Conservation (phyloP, 1,140 invertebrate genomes). For the Euglossa dilemma region DNA sequence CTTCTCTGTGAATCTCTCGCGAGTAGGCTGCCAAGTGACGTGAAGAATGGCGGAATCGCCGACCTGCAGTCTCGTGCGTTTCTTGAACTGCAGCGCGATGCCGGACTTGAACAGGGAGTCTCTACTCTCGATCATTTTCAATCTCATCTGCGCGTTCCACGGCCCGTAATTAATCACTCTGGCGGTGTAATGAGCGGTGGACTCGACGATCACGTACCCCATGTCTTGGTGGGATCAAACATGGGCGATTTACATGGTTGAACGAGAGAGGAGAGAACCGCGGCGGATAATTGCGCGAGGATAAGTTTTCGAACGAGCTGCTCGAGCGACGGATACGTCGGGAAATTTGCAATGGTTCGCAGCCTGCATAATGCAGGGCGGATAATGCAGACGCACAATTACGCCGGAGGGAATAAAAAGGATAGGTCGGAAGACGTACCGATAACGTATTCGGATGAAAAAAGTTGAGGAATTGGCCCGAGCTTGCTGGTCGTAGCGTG, state of each 20-base stretch:
- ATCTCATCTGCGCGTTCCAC: conserved; percentile 61
- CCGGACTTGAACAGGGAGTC: conserved; percentile 54
- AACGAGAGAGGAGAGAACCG: no score
- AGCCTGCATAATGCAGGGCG: background rate
- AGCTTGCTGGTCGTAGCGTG: conserved; percentile 48
- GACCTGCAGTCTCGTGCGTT: conserved; percentile 57
- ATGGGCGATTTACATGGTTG: background rate
- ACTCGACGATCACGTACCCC: conserved; percentile 73
- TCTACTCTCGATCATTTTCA: conserved; percentile 59
- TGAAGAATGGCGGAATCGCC: conserved; percentile 67
- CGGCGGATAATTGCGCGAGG: no score
- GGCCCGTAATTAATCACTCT: conserved; percentile 78
- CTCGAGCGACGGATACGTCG: no score
- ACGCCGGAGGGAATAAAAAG: background rate
- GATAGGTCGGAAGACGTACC: conserved; percentile 38
- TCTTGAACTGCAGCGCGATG: conserved; percentile 70
- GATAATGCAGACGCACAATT: background rate
- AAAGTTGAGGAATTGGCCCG: conserved; percentile 72
- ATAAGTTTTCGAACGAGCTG: no score
- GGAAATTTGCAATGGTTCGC: background rate
- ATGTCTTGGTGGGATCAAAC: conserved; percentile 67
- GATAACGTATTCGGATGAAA: conserved; percentile 74
- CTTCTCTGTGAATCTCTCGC: conserved; percentile 54
- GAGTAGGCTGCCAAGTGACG: conserved; percentile 70
- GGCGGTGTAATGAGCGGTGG: conserved; percentile 65